Base-by-base conservation (phyloP, 2,888 invertebrate genomes). In the Orchesella flavescens region DNA sequence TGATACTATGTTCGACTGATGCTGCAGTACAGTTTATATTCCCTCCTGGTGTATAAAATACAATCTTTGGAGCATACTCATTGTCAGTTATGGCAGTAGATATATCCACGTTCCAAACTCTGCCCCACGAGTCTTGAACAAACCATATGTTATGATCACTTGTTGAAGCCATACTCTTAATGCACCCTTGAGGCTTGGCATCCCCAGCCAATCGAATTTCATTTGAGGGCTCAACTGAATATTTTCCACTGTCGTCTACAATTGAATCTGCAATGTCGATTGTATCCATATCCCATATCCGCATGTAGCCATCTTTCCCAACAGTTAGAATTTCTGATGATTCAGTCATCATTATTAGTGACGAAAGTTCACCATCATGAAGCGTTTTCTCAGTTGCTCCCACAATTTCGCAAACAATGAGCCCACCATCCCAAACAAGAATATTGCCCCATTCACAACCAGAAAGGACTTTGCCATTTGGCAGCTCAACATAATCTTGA, bases 371-470 rank as follows among this genome's bases (percentile, higher is more conserved):
- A 21, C 93, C 94, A 3, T 91, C 90, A 89, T 97, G 97, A 89
- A 97, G 96, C 0, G 93, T 91, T 89, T 93, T 94, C 23, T 93
- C 92, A 68, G 93, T 93, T 86, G 93, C 94, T 83, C 94, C 92
- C 10, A 93, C 93, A 0, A 96, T 93, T 92, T 96, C 95, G 49
- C 96, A 91, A 90, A 96, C 96, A 13, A 97, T 97, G 0, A 96
- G 91, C 0, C 95, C 96, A 65, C 94, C 96, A 89, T 97, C 96
- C 97, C 97, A 97, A 0, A 97, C 92, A 57, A 97, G 91, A 89
- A 97, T 93, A 90, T 97, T 97, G 0, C 97, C 97, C 96, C 96
- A 97, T 89, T 94, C 94, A 88, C 94, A 94, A 0, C 97, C 96
- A 0, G 97, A 96, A 55, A 97, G 91, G 17, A 94, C 95, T 92